Base-by-base conservation (phyloP, 2,113 vertebrate genomes). In the Baryphthengus martii region DNA sequence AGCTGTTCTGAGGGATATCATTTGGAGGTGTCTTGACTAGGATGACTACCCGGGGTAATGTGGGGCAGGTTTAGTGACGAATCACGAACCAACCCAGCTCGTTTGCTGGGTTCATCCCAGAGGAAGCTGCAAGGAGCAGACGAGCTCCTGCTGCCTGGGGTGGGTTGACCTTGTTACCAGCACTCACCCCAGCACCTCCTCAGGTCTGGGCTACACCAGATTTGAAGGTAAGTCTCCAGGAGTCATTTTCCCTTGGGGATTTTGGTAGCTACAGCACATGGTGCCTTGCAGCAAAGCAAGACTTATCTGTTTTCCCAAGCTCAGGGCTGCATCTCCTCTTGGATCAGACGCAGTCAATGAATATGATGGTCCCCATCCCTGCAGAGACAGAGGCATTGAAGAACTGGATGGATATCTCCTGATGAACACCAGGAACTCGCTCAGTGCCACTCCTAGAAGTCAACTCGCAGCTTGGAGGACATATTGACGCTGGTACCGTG, bases 91-190 rank as follows among this genome's bases (percentile, higher is more conserved):
- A 66, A 49, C n/a, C 24, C 2, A 0, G 21, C 76, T 52, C 0
- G 0, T 78, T 71, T 21, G 25, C 40, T 40, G 44, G 35, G 20
- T 24, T 59, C 17, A 4, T 47, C 53, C 33, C 47, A 15, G 47
- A 9, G 4, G 3, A 3, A 56, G 24, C 61, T 49, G 61, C 44
- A 20, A 21, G 70, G 55, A 77, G 2, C 19, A 56, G 59, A 14
- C 0, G 3, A 58, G 20, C 3, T 11, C 29, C 11, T 0, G 0
- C 17, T 56, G 33, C 39, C 73, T 0, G 0, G 10, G 12, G 29
- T 0, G 1, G 19, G 3, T 24, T 72, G 74, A 25, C 23, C 16
- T 23, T 1, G 1, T n/a, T 11, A 3, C n/a, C 72, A 42, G 44
- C 0, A 1, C 71, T 63, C 19, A 5, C 9, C 40, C 11, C 50